Evolutionary conservation across 2,797 vertebrate genomes (phyloP), one percentile per base, ranked within the genome.

Genomic region (Hephaestus fuliginosus): DNA sequence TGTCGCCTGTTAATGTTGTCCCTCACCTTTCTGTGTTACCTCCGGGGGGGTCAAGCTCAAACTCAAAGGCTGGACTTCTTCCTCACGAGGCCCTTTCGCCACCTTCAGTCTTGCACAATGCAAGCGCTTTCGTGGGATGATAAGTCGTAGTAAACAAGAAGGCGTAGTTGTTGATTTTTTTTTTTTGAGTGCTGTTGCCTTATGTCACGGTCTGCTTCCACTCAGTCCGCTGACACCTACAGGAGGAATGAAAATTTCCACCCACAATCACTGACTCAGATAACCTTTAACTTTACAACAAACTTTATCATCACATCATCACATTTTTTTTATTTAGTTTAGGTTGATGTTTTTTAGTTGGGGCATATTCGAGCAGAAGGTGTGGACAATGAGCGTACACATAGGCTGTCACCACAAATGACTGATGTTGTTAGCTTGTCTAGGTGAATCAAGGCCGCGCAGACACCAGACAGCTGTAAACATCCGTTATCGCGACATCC

Each of bases 401-500:
- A 5, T 28, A 3, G 15, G 20, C 55, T 9, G 3, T 22, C 20
- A 33, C 63, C 51, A 20, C 22, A 7, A 39, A 52, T 51, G 57
- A 53, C 22, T 25, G n/a, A 20, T 25, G 49, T 41, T 28, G 9
- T 20, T 70, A 39, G 36, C 58, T 5, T 66, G 69, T 83, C 49
- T 36, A 8, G 68, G 63, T 80, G 84, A 90, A 78, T 87, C 68
- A 25, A 22, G 82, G 76, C 80, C 86, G 86, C 89, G 78, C 74
- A 94, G 86, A 90, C 90, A 85, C 74, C 88, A 90, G 88, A 89
- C 83, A 85, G 85, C 70, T 58, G 39, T 89, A 90, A 95, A 95
- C 93, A 95, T 79, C 52, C 44, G 72, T 86, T 94, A 93, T 93
- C 94, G 4, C 43, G 18, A 22, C 74, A 55, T 86, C 86, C 74